Conservation (phyloP, 2,113 vertebrate species). For the Orycteropus afer region DNA sequence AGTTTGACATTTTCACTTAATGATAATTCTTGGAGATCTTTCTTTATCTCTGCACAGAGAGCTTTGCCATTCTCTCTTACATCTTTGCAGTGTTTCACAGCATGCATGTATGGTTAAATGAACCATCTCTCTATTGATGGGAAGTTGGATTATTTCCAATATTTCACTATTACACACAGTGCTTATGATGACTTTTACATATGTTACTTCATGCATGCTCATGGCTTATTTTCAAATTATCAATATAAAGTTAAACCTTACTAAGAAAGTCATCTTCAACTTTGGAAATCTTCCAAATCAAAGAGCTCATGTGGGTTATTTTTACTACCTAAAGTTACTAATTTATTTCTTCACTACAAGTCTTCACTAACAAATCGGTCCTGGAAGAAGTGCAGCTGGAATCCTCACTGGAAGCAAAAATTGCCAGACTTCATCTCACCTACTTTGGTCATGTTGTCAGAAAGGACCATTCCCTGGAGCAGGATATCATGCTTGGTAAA, state of each 20-base stretch:
- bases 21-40: neutral
- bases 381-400: too few species aligned
- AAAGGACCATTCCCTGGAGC: too few species aligned
- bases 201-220: neutral
- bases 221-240: slow-evolving; percentile 36
- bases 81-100: neutral
- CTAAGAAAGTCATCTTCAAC: neutral
- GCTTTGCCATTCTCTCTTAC: neutral
- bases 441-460: too few species aligned
- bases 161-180: neutral
- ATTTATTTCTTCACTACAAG: slow-evolving; percentile 26
- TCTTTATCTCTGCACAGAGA: neutral
- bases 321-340: neutral
- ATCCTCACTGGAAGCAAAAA: too few species aligned
- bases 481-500: too few species aligned
- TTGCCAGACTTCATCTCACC: too few species aligned
- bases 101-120: neutral
- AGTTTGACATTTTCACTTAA: neutral
- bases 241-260: slow-evolving; percentile 9
- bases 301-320: neutral
- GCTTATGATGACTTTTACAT: slow-evolving; percentile 26
- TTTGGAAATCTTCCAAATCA: slow-evolving; percentile 14
- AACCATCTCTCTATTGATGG: neutral
- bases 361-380: too few species aligned
- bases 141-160: neutral